phyloP scores from a whole-genome alignment of 2,888 invertebrate species.

The Rambutsinella grinnellia region DNA sequence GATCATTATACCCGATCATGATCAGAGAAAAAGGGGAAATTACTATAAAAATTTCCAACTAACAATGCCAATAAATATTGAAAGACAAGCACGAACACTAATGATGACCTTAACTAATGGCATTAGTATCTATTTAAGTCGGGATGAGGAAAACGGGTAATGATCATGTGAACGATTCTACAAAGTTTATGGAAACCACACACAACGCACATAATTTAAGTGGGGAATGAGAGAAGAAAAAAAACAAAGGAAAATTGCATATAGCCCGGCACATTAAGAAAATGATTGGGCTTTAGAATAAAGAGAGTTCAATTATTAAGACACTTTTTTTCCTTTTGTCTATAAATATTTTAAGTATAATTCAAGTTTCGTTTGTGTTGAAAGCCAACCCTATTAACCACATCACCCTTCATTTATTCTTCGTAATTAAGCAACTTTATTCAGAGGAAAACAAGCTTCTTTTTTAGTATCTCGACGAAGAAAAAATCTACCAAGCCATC shows the following conservation, averaged over 20 bases:
- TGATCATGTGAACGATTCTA: conserved; percentile 20
- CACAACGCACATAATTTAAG: conserved; percentile 15
- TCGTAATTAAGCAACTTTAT: conserved; percentile 33
- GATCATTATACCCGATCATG: conserved; percentile 7
- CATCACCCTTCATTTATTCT: conserved; percentile 47
- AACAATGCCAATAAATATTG: too few species aligned
- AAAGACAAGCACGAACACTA: too few species aligned
- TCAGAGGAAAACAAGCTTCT: conserved; percentile 25
- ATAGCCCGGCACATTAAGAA: background rate
- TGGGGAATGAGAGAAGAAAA: background rate
- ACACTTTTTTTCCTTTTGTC: background rate
- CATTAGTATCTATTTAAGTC: too few species aligned
- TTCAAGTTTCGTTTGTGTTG: too few species aligned
- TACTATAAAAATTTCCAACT: too few species aligned
- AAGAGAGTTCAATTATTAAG: background rate
- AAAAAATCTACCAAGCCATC: conserved; percentile 5
- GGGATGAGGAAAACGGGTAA: conserved; percentile 9
- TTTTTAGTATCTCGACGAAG: background rate
- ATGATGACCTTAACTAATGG: background rate
- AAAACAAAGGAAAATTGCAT: background rate
- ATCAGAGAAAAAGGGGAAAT: background rate
- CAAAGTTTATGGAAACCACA: conserved; percentile 40
- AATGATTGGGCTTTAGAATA: background rate
- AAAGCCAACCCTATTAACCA: conserved; percentile 52
- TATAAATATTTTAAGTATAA: too few species aligned